Base-by-base conservation (phyloP, 2,113 vertebrate genomes). In the Hucho hucho region DNA sequence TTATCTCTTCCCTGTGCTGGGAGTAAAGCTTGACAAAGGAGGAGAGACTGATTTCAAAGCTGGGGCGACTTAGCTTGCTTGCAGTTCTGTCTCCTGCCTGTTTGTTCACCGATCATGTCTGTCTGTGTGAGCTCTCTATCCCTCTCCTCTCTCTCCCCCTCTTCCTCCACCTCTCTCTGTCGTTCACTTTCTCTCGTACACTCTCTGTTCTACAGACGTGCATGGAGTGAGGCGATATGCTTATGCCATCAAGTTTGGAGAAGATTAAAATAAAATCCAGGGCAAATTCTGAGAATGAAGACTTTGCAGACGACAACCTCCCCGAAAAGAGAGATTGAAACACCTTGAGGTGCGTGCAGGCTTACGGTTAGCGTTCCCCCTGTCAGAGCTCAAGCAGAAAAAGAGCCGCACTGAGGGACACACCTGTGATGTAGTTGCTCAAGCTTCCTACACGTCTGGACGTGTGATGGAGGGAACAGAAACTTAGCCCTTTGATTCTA, bases 1-100 rank as follows among this genome's bases (percentile, higher is more conserved):
- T 79, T 75, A 79, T 70, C 69, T 72, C 69, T 47, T 29, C 69
- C 37, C 69, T 37, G 73, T 71, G 49, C 73, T 75, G 29, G 58
- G 74, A 79, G 73, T 66, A 66, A 64, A 43, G 64, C 78, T 46
- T n/a, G 20, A 79, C 69, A 72, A 79, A 75, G 56, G 47, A 25
- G 37, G 69, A 25, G 58, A 28, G 64, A 26, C 63, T 64, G 12
- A 64, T 79, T 79, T 79, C 32, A 71, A 63, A 71, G 68, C 76
- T 12, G 22, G 20, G 43, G 67, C 72, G 69, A 71, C 47, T 12
- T 9, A 43, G 69, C 61, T 64, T 18, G 73, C 32, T 56, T 32
- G 47, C 64, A 28, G 37, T 32, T 72, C 73, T 49, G 18, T 67
- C 63, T 49, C 69, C 69, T 63, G 16, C 37, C 46, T 65, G 69